These are phyloP conservation scores for Aphaenogaster floridana DNA, from an alignment of 1,140 invertebrate genomes.

Conservation along the genomic window DNA sequence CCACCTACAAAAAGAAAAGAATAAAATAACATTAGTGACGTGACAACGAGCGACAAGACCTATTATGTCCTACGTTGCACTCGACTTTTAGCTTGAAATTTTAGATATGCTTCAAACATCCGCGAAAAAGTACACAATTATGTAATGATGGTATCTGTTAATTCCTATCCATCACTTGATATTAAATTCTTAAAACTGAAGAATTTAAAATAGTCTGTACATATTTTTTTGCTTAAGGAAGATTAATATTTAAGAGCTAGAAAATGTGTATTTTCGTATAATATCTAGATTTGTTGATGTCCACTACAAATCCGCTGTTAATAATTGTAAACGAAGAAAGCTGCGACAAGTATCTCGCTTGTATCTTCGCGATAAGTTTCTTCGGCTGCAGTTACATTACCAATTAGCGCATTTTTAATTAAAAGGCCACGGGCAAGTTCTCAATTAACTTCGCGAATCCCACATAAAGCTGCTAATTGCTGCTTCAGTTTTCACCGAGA, in stretches of 20 bases:
- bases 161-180: neutral
- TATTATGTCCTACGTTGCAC: neutral
- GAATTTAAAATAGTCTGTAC: neutral
- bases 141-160: neutral
- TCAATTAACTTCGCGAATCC: constrained; percentile 24
- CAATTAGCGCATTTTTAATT: constrained; percentile 43
- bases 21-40: neutral
- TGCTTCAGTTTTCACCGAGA: constrained; percentile 28
- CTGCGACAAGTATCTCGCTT: neutral
- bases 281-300: neutral
- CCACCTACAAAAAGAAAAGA: constrained; percentile 88
- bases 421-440: neutral
- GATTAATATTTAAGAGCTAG: neutral
- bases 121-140: neutral
- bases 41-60: neutral
- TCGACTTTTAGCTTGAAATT: neutral
- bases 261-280: neutral
- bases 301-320: neutral
- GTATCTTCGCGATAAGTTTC: constrained; percentile 2
- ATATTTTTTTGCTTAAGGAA: neutral
- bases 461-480: constrained; percentile 29
- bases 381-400: neutral
- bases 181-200: neutral
- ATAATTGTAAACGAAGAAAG: neutral
- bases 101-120: neutral